Evolutionary conservation across 2,888 invertebrate genomes (phyloP).

Genomic region (Neocrepidodera transversa): DNA sequence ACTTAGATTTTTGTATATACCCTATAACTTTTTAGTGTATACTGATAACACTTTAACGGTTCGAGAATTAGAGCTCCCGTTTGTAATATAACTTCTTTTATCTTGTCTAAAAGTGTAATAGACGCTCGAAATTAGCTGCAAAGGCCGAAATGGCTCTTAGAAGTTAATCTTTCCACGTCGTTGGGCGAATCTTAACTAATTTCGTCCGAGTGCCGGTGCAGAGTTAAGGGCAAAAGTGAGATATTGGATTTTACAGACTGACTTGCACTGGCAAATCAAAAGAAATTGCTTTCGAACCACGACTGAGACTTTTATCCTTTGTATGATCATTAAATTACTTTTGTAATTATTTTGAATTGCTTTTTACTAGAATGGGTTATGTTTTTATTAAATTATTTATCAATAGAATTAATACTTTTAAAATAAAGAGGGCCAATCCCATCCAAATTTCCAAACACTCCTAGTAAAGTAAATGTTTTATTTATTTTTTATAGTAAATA

Average conservation of each 20-base stretch:
- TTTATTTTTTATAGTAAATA: no score
- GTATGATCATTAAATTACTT: neutral
- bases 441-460: no score
- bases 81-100: conserved; percentile 6
- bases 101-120: conserved; percentile 13
- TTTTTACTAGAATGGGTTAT: no score
- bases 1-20: no score
- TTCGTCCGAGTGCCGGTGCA: neutral
- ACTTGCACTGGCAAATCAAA: neutral
- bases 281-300: neutral
- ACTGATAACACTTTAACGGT: no score
- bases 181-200: conserved; percentile 18
- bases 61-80: neutral
- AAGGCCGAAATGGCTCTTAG: conserved; percentile 5
- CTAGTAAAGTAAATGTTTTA: no score
- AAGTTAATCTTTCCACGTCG: conserved; percentile 21
- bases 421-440: no score
- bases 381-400: no score
- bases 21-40: no score
- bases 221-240: neutral
- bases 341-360: neutral
- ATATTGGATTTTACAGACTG: conserved; percentile 1
- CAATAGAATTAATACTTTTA: no score
- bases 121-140: conserved; percentile 13
- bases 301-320: no score